A percentile compares a stretch with the other conserved stretches of the same genome.
Evolutionary conservation across 2,888 invertebrate species (phyloP).

Genomic region (Hypomecis punctinalis): DNA sequence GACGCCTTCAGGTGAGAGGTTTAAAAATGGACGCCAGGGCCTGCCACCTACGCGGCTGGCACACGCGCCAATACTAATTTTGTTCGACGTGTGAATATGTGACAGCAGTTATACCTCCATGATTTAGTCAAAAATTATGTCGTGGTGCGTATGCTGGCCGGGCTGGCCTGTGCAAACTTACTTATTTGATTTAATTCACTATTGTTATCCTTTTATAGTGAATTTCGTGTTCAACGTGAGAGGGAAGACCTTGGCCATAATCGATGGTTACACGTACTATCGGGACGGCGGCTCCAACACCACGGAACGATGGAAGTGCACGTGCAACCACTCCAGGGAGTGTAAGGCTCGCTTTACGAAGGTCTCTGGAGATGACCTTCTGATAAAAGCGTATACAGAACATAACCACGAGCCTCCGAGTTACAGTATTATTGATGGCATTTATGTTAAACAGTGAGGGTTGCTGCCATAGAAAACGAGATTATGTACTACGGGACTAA

Average conservation of each 20-base stretch:
- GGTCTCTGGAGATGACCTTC: background rate
- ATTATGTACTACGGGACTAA: too few relatives aligned
- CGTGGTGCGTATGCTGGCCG: too few relatives aligned
- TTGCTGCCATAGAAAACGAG: too few relatives aligned
- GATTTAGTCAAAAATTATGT: too few relatives aligned
- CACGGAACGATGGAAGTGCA: background rate
- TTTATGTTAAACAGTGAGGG: background rate
- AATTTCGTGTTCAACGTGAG: background rate
- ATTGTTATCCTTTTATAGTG: background rate
- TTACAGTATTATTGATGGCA: background rate
- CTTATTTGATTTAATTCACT: background rate
- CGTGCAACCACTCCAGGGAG: background rate
- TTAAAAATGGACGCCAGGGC: too few relatives aligned
- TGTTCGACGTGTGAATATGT: too few relatives aligned
- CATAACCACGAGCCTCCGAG: background rate
- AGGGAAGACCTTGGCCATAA: conserved; percentile 1
- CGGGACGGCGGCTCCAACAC: background rate
- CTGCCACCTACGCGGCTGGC: too few relatives aligned
- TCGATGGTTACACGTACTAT: background rate
- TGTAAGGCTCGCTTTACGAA: background rate
- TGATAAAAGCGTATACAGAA: background rate
- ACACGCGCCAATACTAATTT: too few relatives aligned
- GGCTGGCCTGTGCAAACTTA: too few relatives aligned
- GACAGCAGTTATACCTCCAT: too few relatives aligned
- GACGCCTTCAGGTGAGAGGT: too few relatives aligned